Evolutionary conservation across 2,113 vertebrate species (phyloP), one percentile per base, ranked within the genome.

Genomic region (Archocentrus centrarchus): DNA sequence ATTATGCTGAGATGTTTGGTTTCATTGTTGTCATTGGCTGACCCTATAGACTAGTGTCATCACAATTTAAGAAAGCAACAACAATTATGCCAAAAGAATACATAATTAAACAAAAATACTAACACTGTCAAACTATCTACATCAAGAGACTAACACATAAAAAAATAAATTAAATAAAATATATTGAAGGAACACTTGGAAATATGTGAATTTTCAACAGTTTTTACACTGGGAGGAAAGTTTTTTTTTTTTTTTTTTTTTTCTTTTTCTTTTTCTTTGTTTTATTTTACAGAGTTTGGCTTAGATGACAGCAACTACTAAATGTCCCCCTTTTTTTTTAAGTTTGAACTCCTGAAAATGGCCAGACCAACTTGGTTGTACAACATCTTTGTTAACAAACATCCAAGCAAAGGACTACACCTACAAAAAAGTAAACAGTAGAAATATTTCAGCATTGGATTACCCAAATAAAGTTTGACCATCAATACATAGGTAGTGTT

Each of bases 401-500:
- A 88, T 86, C 58, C 61, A 75, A 73, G 18, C 58, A 32, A 77
- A 79, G 47, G 57, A 82, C 53, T 47, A 55, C 35, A 84, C 64
- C 37, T 83, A 91, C 73, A 62, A 55, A 81, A 27, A 80, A 41
- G 30, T 18, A n/a, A 79, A 14, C 17, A 50, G 61, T 58, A 79
- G 22, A 41, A 57, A 83, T 44, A 32, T 58, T 73, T 89, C 80
- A 89, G 70, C 75, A 91, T 83, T 35, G 2, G 75, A 88, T 82
- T 90, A 84, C 75, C 87, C 83, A 88, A 85, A 91, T 78, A 64
- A 90, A 88, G 11, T 80, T 76, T 84, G 81, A 89, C 85, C 64
- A 58, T 88, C 44, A 76, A 77, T 83, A 88, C 63, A 88, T 84
- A 91, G 89, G 90, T 91, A 90, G 93, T 90, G 77, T 90, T 85